Percentiles rank a stretch among this genome's conserved stretches.
Evolutionary conservation across 2,797 vertebrate genomes (phyloP).

Genomic region (Tamandua tetradactyla): DNA sequence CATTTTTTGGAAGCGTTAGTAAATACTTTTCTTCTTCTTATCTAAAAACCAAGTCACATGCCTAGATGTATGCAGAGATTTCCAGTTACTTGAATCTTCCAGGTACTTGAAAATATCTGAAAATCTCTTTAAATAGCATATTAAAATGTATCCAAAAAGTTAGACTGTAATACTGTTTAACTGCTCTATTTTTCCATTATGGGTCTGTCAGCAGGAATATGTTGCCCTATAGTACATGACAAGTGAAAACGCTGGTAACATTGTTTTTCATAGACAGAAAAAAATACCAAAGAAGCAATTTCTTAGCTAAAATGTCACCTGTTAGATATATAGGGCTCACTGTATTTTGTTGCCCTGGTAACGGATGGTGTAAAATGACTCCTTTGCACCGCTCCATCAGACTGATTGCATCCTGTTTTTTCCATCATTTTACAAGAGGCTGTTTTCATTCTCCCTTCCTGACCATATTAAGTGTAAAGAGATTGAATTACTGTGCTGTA

Average conservation of each 20-base stretch:
- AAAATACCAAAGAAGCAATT: slow-evolving; percentile 91
- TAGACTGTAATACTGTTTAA: slow-evolving; percentile 87
- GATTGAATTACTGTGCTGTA: slow-evolving; percentile 91
- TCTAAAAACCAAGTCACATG: slow-evolving; percentile 59
- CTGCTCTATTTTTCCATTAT: slow-evolving; percentile 90
- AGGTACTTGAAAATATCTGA: slow-evolving; percentile 86
- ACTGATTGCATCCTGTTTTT: slow-evolving; percentile 92
- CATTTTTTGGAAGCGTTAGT: slow-evolving; percentile 7
- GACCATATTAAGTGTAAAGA: slow-evolving; percentile 90
- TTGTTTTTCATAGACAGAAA: slow-evolving; percentile 90
- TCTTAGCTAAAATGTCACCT: slow-evolving; percentile 92
- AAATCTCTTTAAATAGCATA: slow-evolving; percentile 87
- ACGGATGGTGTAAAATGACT: slow-evolving; percentile 91
- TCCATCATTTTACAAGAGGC: slow-evolving; percentile 91
- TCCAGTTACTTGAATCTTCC: slow-evolving; percentile 81
- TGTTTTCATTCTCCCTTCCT: slow-evolving; percentile 91
- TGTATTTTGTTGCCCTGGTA: slow-evolving; percentile 91
- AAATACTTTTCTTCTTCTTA: slow-evolving; percentile 56
- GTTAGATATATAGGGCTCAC: slow-evolving; percentile 89
- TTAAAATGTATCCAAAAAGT: slow-evolving; percentile 90
- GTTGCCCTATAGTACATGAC: slow-evolving; percentile 90
- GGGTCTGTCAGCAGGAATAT: slow-evolving; percentile 88
- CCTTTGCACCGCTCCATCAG: slow-evolving; percentile 90
- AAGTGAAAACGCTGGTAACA: slow-evolving; percentile 90
- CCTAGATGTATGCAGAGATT: slow-evolving; percentile 73